Conservation (phyloP, 2,797 vertebrate species). For the Mareca penelope region DNA sequence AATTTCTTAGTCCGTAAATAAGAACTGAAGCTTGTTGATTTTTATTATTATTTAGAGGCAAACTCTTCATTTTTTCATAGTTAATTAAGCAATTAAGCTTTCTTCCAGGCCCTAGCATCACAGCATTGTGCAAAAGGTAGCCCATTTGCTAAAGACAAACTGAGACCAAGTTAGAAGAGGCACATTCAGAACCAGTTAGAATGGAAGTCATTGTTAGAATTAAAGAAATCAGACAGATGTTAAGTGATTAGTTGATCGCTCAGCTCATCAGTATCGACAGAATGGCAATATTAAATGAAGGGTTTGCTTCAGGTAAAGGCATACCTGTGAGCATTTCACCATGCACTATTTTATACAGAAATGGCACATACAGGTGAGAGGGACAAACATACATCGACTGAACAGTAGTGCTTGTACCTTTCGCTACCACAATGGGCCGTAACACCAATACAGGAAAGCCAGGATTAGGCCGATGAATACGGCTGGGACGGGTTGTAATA, state of each 20-base stretch:
- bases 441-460: constrained; percentile 99
- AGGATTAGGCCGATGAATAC: constrained; percentile 99
- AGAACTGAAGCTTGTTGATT: constrained; percentile 43
- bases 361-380: constrained; percentile 84
- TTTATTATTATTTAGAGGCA: constrained; percentile 71
- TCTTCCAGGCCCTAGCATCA: constrained; percentile 56
- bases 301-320: constrained; percentile 77
- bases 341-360: constrained; percentile 84
- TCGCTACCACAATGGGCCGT: constrained; percentile 99
- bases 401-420: constrained; percentile 96
- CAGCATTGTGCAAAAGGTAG: constrained; percentile 71
- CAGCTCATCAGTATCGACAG: constrained; percentile 63
- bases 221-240: constrained; percentile 79
- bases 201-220: constrained; percentile 72
- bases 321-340: constrained; percentile 79
- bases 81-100: constrained; percentile 64
- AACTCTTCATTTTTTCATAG: constrained; percentile 80
- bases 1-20: constrained; percentile 65
- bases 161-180: constrained; percentile 64
- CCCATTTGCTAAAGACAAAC: constrained; percentile 75
- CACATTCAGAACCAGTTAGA: constrained; percentile 65
- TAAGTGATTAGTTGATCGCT: constrained; percentile 78
- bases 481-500: constrained; percentile 99
- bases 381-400: constrained; percentile 88
- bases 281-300: constrained; percentile 79